Evolutionary conservation across 2,888 invertebrate species (phyloP).

Genomic region (Epinotia demarniana): DNA sequence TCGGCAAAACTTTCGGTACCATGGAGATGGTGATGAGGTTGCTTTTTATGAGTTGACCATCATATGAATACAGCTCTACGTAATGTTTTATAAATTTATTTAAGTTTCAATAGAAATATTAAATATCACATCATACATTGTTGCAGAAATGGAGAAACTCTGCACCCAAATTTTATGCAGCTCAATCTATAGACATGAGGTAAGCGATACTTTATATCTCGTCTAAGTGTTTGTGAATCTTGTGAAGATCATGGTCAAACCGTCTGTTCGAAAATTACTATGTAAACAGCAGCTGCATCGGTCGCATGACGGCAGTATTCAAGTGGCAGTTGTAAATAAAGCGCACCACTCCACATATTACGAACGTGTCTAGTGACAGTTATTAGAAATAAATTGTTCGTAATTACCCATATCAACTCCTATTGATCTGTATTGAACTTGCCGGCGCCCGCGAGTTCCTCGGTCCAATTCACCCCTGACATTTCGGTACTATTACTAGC

Average conservation of each 20-base stretch:
- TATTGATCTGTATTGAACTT: slow-evolving; percentile 77
- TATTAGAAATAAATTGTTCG: slow-evolving; percentile 68
- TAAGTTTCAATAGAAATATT: not conserved
- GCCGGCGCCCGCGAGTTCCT: slow-evolving; percentile 63
- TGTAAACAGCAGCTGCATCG: slow-evolving; percentile 29
- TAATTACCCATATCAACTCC: slow-evolving; percentile 70
- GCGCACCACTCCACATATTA: slow-evolving; percentile 7
- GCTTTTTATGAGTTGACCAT: slow-evolving; percentile 20
- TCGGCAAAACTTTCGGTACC: slow-evolving; percentile 11
- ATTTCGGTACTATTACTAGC: slow-evolving; percentile 52
- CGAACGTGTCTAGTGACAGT: slow-evolving; percentile 46
- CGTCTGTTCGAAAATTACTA: not conserved
- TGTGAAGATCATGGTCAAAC: not conserved
- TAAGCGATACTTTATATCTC: slow-evolving; percentile 52
- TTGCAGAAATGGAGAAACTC: slow-evolving; percentile 83
- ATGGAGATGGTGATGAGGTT: slow-evolving; percentile 22
- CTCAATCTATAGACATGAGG: slow-evolving; percentile 78
- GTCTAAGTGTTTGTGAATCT: not conserved
- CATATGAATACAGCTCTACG: not conserved
- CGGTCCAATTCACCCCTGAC: slow-evolving; percentile 69
- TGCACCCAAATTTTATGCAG: slow-evolving; percentile 77
- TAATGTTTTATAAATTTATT: not conserved
- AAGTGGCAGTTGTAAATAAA: slow-evolving; percentile 31
- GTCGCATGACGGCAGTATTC: slow-evolving; percentile 17
- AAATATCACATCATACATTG: slow-evolving; percentile 41